Base-by-base conservation (phyloP, 2,113 vertebrate species). In the Laticauda colubrina region DNA sequence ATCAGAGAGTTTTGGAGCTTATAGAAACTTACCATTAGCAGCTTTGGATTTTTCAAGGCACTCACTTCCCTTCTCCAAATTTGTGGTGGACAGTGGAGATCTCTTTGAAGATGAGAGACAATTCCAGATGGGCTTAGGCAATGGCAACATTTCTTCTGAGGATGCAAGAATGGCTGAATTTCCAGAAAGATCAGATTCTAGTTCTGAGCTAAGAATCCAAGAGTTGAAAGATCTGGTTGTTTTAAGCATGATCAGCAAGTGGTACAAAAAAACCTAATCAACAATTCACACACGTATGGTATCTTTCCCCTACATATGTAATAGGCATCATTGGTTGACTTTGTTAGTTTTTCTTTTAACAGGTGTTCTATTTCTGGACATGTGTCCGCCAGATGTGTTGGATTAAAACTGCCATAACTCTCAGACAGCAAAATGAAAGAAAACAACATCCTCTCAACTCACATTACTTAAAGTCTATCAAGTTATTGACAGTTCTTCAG, bases 141-240 rank as follows among this genome's bases (percentile, higher is more conserved):
- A 15, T 0, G 0, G 18, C 56, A 7, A 8, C 51, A 0, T 24
- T 14, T 93, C 92, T 53, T 95, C 90, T 0, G 12, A 57, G 88
- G 61, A 43, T 56, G 95, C 95, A 0, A 61, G 55, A 34, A 64
- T 92, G 0, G 29, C 88, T 0, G 81, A 95, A 14, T 95, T 89
- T 0, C 87, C 64, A 0, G 48, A 59, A 18, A 7, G 81, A 45
- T 97, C 96, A 9, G 93, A 93, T 39, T 98, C 98, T 86, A 94
- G 18, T 3, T 98, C 98, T 0, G 98, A 98, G 95, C 98, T 98
- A 11, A 0, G 43, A 61, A 34, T 21, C n/a, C 51, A 57, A 64
- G 43, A 93, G 12, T 69, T 43, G 0, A 39, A 87, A 87, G 48
- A 85, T 93, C 20, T 0, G 45, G 45, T 14, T 2, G 0, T 0